Evolutionary conservation across 2,113 vertebrate genomes (phyloP).

Genomic region (Plecturocebus donacophilus): DNA sequence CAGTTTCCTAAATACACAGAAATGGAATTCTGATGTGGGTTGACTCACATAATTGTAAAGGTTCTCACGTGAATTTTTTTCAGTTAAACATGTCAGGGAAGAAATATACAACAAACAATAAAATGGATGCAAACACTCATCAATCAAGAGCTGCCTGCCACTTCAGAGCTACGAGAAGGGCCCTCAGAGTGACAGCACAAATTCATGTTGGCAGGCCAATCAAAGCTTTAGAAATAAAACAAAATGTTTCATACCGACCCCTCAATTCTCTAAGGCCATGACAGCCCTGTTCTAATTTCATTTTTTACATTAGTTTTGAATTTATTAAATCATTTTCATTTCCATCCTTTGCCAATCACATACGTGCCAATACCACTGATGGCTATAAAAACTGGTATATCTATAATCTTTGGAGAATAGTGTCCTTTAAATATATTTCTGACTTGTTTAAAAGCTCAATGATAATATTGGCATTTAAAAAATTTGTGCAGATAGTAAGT

Average conservation of each 20-base stretch:
- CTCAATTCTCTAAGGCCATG: slow-evolving; percentile 74
- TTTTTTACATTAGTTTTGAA: slow-evolving; percentile 80
- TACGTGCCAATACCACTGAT: slow-evolving; percentile 75
- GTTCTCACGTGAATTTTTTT: slow-evolving; percentile 82
- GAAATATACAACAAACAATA: slow-evolving; percentile 86
- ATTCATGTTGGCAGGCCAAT: slow-evolving; percentile 84
- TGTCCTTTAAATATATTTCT: neutral
- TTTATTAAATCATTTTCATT: slow-evolving; percentile 79
- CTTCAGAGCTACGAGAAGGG: slow-evolving; percentile 78
- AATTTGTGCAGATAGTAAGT: neutral
- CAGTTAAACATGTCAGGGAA: slow-evolving; percentile 83
- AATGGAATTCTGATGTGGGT: slow-evolving; percentile 80
- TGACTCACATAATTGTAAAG: slow-evolving; percentile 78
- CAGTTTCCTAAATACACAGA: slow-evolving; percentile 78
- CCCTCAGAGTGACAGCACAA: slow-evolving; percentile 83
- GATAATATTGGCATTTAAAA: slow-evolving; percentile 29
- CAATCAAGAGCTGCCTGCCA: slow-evolving; percentile 84
- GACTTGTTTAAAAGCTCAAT: slow-evolving; percentile 27
- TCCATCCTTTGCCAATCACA: neutral
- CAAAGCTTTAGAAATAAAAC: slow-evolving; percentile 78
- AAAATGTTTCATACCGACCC: slow-evolving; percentile 61
- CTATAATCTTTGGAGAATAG: slow-evolving; percentile 44
- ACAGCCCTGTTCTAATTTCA: slow-evolving; percentile 76
- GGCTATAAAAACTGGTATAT: slow-evolving; percentile 58
- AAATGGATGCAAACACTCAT: slow-evolving; percentile 85